A percentile compares a stretch with the other conserved stretches of the same genome.
Evolutionary conservation across 2,113 vertebrate species (phyloP).

Genomic region (Marmota flaviventris): DNA sequence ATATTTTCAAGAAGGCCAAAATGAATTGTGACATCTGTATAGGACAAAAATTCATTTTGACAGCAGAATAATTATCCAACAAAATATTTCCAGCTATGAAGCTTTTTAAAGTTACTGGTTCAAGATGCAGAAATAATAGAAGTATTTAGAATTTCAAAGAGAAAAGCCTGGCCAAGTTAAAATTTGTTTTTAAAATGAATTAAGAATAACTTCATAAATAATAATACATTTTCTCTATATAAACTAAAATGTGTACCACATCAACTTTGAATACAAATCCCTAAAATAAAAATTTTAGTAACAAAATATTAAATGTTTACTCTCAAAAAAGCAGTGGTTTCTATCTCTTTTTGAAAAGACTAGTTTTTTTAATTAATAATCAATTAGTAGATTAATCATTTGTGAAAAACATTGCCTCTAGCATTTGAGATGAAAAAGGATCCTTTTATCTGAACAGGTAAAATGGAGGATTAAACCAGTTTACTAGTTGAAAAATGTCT

Average conservation of each 20-base stretch:
- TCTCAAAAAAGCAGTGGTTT: slow-evolving; percentile 50
- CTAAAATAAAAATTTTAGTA: slow-evolving; percentile 49
- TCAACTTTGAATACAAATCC: slow-evolving; percentile 9
- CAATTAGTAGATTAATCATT: neutral
- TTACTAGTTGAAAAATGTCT: slow-evolving; percentile 14
- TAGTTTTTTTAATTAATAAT: slow-evolving; percentile 29
- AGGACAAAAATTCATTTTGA: neutral
- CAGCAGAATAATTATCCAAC: neutral
- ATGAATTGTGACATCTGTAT: neutral
- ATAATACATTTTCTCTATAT: neutral
- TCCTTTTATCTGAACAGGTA: neutral
- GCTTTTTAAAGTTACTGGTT: neutral
- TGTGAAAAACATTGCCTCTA: slow-evolving; percentile 25
- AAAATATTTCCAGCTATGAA: neutral
- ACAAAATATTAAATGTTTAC: slow-evolving; percentile 62
- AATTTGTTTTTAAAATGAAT: neutral
- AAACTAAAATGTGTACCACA: slow-evolving; percentile 8
- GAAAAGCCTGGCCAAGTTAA: neutral
- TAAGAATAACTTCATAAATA: neutral
- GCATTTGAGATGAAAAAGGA: slow-evolving; percentile 34
- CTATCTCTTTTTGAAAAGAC: neutral
- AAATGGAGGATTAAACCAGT: slow-evolving; percentile 19
- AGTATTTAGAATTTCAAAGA: slow-evolving; percentile 3
- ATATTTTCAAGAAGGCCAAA: neutral
- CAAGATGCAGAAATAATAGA: neutral